Evolutionary conservation across 1,140 invertebrate genomes (phyloP).

Genomic region (Drosophila truncata): DNA sequence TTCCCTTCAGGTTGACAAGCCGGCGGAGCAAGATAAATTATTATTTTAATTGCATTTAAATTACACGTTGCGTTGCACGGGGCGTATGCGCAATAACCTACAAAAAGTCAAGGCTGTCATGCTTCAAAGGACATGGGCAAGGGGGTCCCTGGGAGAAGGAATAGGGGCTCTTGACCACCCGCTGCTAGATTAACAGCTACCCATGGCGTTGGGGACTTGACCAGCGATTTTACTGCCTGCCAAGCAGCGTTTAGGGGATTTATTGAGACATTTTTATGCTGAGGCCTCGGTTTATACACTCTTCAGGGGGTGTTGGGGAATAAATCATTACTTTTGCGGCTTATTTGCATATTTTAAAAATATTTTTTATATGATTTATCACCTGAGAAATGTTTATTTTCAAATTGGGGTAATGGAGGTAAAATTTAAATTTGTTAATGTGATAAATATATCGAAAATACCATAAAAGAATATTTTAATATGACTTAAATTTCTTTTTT

Average conservation of each 20-base stretch:
- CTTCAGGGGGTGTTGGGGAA: background rate
- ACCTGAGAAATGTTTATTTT: no score
- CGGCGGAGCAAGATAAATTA: slow-evolving; percentile 76
- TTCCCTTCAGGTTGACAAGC: slow-evolving; percentile 55
- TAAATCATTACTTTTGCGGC: background rate
- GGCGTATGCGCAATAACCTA: slow-evolving; percentile 65
- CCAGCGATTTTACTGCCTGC: slow-evolving; percentile 18
- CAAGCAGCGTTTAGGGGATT: slow-evolving; percentile 39
- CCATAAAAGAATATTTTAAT: background rate
- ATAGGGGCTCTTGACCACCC: slow-evolving; percentile 28
- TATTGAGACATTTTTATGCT: slow-evolving; percentile 33
- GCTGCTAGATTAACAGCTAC: slow-evolving; percentile 59
- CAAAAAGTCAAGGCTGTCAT: slow-evolving; percentile 51
- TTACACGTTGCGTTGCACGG: slow-evolving; percentile 61
- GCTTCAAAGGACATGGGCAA: slow-evolving; percentile 24
- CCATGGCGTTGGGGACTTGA: slow-evolving; percentile 36
- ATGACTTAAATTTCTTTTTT: no score
- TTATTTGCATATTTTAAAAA: slow-evolving; percentile 11
- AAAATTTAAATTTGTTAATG: background rate
- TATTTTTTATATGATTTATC: slow-evolving; percentile 4
- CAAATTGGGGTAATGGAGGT: background rate
- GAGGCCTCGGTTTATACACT: slow-evolving; percentile 6
- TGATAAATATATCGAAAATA: background rate
- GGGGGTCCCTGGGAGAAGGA: background rate
- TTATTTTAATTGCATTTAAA: slow-evolving; percentile 84